phyloP scores from a whole-genome alignment of 2,113 vertebrate species.

The Antennarius striatus region DNA sequence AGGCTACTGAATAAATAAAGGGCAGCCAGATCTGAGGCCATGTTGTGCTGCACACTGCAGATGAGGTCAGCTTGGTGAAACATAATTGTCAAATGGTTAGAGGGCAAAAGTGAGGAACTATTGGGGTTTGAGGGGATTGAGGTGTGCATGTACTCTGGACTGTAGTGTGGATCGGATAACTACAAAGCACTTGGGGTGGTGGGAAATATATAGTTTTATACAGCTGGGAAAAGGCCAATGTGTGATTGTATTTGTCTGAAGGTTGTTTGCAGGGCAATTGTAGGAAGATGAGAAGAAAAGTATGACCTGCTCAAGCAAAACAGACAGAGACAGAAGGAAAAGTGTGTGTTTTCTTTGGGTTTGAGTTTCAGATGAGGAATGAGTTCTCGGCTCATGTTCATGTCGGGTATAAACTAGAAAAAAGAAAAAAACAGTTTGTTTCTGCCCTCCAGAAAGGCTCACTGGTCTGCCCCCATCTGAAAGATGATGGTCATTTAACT shows the following conservation, averaged over 20 bases:
- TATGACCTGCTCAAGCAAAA: conserved; percentile 35
- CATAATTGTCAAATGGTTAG: conserved; percentile 65
- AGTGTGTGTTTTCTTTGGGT: background rate
- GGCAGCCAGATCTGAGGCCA: conserved; percentile 59
- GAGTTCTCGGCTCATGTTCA: background rate
- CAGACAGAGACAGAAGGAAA: conserved; percentile 9
- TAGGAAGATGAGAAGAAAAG: conserved; percentile 28
- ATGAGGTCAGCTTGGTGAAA: conserved; percentile 63
- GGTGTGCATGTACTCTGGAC: conserved; percentile 51
- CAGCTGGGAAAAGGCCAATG: conserved; percentile 54
- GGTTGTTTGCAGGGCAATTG: conserved; percentile 48
- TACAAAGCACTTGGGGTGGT: conserved; percentile 13
- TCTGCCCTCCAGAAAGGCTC: background rate
- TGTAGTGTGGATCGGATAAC: conserved; percentile 44
- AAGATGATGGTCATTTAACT: too few relatives aligned
- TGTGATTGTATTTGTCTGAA: conserved; percentile 49
- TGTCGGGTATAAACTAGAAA: background rate
- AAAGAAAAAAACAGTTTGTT: background rate
- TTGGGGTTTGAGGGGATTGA: conserved; percentile 55
- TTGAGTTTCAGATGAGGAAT: background rate
- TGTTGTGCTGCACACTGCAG: conserved; percentile 34
- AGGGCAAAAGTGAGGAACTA: conserved; percentile 62
- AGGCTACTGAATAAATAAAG: conserved; percentile 54
- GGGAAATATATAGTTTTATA: conserved; percentile 6
- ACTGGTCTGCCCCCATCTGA: background rate